Evolutionary conservation across 2,888 invertebrate species (phyloP).

Genomic region (Cerceris ruficornis): DNA sequence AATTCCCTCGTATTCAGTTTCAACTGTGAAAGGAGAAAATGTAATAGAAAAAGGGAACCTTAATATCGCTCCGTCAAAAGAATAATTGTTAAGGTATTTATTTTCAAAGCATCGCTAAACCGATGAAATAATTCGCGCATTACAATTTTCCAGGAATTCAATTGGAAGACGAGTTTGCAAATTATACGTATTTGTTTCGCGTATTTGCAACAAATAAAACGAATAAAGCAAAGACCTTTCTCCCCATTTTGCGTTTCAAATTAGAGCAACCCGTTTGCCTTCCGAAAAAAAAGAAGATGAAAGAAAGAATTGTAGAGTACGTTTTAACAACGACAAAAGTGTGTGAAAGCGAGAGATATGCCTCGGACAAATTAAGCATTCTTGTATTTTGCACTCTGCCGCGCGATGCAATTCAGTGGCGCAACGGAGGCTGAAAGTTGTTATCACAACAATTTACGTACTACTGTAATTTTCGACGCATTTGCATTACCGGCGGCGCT

Average conservation of each 20-base stretch:
- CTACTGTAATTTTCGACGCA: constrained; percentile 52
- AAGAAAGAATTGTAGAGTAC: too few species aligned
- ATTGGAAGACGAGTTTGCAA: too few species aligned
- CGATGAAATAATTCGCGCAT: too few species aligned
- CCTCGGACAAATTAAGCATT: constrained; percentile 41
- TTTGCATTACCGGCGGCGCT: constrained; percentile 38
- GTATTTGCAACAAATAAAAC: neutral
- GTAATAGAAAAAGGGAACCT: neutral
- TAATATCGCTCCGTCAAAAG: neutral
- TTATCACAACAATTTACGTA: constrained; percentile 60
- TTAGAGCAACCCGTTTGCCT: too few species aligned
- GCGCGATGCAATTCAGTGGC: constrained; percentile 18
- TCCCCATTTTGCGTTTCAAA: too few species aligned
- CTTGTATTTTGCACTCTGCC: constrained; percentile 39
- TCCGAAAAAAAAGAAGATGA: too few species aligned
- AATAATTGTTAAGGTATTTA: too few species aligned
- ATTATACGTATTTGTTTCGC: too few species aligned
- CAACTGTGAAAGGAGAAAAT: constrained; percentile 4
- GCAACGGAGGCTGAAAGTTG: constrained; percentile 46
- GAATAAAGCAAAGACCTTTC: too few species aligned
- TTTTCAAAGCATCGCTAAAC: too few species aligned
- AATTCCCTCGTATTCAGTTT: constrained; percentile 10
- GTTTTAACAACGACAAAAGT: neutral
- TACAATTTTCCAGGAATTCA: too few species aligned
- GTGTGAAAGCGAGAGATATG: neutral